phyloP scores from a whole-genome alignment of 1,140 invertebrate species.

The Helicoverpa zea region DNA sequence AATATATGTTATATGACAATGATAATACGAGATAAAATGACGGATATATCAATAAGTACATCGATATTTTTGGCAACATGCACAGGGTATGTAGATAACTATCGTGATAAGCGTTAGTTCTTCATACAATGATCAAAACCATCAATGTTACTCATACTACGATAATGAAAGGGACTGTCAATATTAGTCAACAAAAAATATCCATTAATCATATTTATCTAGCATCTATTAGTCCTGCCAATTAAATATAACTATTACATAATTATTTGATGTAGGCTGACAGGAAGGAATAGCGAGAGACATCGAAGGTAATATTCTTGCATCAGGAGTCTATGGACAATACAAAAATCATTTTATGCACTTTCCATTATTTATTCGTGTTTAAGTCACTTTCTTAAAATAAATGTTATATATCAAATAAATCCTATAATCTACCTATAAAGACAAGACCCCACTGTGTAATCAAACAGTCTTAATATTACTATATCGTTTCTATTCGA shows the following conservation, averaged over 20 bases:
- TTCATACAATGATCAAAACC: background rate
- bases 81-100: background rate
- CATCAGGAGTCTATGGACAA: conserved; percentile 71
- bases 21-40: conserved; percentile 45
- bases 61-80: background rate
- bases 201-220: conserved; percentile 44
- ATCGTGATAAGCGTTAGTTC: conserved; percentile 9
- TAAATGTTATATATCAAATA: background rate
- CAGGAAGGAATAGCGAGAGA: conserved; percentile 63
- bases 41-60: conserved; percentile 7
- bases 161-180: background rate
- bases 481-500: conserved; percentile 24
- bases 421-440: conserved; percentile 13
- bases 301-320: conserved; percentile 66
- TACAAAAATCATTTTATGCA: conserved; percentile 55
- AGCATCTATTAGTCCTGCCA: conserved; percentile 39
- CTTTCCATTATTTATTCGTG: background rate
- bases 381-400: background rate
- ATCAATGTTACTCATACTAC: conserved; percentile 2
- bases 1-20: conserved; percentile 7
- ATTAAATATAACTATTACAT: conserved; percentile 61
- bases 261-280: conserved; percentile 63
- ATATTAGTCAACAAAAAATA: conserved; percentile 31
- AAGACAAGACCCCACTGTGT: background rate
- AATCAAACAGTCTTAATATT: background rate